Evolutionary conservation across 2,113 vertebrate genomes (phyloP).

Genomic region (Psilopsiagon aymara): DNA sequence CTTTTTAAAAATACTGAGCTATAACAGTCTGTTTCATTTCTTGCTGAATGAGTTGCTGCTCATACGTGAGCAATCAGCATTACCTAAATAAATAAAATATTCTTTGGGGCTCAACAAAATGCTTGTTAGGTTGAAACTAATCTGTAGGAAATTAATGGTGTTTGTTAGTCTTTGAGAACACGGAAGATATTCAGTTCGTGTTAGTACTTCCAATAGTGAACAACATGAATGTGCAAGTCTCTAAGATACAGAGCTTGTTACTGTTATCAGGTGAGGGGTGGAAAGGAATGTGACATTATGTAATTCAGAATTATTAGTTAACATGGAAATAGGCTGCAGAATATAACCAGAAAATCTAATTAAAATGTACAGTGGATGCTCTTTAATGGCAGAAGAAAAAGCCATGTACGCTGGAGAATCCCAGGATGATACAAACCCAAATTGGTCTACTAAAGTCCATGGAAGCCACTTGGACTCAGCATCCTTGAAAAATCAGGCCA

Average conservation of each 20-base stretch:
- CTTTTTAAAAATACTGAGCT: slow-evolving; percentile 32
- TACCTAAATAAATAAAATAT: slow-evolving; percentile 80
- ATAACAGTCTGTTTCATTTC: slow-evolving; percentile 65
- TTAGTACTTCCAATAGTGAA: slow-evolving; percentile 71
- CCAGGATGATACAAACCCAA: not conserved
- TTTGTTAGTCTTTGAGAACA: slow-evolving; percentile 76
- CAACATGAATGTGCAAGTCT: slow-evolving; percentile 73
- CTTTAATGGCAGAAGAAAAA: slow-evolving; percentile 9
- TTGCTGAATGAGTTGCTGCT: slow-evolving; percentile 59
- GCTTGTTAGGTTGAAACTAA: slow-evolving; percentile 76
- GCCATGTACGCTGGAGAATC: not conserved
- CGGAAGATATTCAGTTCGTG: slow-evolving; percentile 68
- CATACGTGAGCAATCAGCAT: slow-evolving; percentile 73
- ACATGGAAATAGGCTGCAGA: slow-evolving; percentile 29
- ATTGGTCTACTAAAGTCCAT: not conserved
- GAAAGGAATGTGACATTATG: slow-evolving; percentile 10
- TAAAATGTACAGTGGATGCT: not conserved
- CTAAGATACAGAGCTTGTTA: slow-evolving; percentile 69
- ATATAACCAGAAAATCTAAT: slow-evolving; percentile 7
- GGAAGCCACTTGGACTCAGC: not conserved
- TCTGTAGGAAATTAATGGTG: slow-evolving; percentile 77
- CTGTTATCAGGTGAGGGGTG: slow-evolving; percentile 73
- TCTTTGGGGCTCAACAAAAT: slow-evolving; percentile 75
- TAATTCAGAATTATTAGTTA: slow-evolving; percentile 52
- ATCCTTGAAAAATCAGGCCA: not conserved